phyloP scores from a whole-genome alignment of 1,140 invertebrate genomes.

The Lithobius niger region DNA sequence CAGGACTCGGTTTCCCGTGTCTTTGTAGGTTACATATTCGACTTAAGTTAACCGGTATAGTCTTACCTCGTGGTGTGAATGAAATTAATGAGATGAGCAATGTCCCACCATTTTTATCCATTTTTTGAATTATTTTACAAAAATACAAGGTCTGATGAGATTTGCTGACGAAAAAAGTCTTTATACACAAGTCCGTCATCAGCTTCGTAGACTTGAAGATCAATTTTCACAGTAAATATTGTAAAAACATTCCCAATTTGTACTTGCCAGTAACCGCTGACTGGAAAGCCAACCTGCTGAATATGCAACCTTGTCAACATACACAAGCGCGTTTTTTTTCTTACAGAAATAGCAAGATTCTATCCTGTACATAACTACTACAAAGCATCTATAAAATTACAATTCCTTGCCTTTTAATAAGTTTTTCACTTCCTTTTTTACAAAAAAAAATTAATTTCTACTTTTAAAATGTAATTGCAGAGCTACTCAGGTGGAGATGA shows the following conservation, averaged over 20 bases:
- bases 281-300: not conserved
- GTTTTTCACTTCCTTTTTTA: not conserved
- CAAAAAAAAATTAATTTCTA: not conserved
- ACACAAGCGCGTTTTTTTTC: not conserved
- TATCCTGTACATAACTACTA: not conserved
- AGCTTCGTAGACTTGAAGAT: not conserved
- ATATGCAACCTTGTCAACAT: constrained; percentile 1
- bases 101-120: not conserved
- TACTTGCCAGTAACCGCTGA: not conserved
- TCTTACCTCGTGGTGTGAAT: not conserved
- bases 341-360: not conserved
- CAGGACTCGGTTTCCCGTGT: too few relatives aligned
- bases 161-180: not conserved
- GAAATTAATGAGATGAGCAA: not conserved
- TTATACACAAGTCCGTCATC: not conserved
- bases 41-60: not conserved
- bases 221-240: not conserved
- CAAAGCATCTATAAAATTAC: constrained; percentile 6
- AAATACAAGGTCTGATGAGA: constrained; percentile 3
- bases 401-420: not conserved
- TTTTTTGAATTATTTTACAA: constrained; percentile 1
- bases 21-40: not conserved
- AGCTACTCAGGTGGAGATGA: too few relatives aligned
- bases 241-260: not conserved
- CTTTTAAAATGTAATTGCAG: too few relatives aligned